These are phyloP conservation scores for Hololepta plana DNA, from an alignment of 2,888 invertebrate species.

Conservation along the genomic window DNA sequence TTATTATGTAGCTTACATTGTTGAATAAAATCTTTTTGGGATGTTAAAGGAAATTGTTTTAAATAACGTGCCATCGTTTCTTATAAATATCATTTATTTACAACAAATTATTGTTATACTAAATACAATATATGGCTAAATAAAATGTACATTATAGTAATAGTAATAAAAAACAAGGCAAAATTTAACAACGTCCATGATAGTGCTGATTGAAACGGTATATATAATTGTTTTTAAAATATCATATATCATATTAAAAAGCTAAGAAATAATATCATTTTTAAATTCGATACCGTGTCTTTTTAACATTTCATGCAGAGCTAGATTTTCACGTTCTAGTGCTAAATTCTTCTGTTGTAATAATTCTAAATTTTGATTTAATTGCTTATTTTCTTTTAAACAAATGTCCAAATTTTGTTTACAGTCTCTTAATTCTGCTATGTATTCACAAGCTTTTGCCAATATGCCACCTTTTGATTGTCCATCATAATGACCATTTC, in stretches of 20 bases:
- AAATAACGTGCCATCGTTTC: not conserved
- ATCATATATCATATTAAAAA: too few species aligned
- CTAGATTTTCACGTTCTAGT: constrained; percentile 57
- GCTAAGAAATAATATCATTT: too few species aligned
- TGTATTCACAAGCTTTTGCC: constrained; percentile 91
- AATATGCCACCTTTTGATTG: constrained; percentile 91
- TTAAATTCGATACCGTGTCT: constrained; percentile 47
- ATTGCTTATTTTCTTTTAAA: constrained; percentile 47
- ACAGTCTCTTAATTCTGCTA: constrained; percentile 62
- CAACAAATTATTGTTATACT: too few species aligned
- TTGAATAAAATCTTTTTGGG: too few species aligned
- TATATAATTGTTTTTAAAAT: too few species aligned
- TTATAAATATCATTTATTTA: constrained; percentile 1
- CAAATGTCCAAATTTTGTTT: constrained; percentile 52
- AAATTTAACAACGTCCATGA: too few species aligned
- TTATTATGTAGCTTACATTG: too few species aligned
- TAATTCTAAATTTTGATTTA: constrained; percentile 49
- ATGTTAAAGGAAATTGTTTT: too few species aligned
- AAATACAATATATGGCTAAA: too few species aligned
- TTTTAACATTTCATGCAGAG: constrained; percentile 46
- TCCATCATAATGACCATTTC: constrained; percentile 39
- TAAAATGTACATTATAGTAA: too few species aligned
- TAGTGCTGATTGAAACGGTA: too few species aligned
- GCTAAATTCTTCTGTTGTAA: constrained; percentile 53
- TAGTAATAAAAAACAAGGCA: too few species aligned